Conservation (phyloP, 2,113 vertebrate genomes). For the Stigmatopora nigra region DNA sequence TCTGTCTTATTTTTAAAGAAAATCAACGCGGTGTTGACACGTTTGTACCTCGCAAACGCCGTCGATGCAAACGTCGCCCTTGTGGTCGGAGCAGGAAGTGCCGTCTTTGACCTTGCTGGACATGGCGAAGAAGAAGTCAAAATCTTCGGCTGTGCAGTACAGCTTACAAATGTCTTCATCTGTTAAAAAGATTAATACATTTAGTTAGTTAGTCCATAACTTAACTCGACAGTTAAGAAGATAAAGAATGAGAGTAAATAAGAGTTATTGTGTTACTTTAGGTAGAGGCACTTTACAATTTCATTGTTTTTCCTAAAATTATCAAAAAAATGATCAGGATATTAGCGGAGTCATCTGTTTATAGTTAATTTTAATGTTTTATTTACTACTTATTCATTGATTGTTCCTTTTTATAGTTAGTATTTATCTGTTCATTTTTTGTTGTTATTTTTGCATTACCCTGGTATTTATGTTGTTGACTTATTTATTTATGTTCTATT, state of each 20-base stretch:
- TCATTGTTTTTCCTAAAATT: too few species aligned
- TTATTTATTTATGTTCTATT: too few species aligned
- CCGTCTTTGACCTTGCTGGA: slow-evolving; percentile 95
- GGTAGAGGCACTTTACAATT: too few species aligned
- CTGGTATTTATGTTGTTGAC: too few species aligned
- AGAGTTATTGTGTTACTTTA: too few species aligned
- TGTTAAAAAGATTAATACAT: slow-evolving; percentile 43
- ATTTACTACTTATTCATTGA: too few species aligned
- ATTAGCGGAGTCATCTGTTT: too few species aligned
- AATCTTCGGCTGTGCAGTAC: slow-evolving; percentile 99
- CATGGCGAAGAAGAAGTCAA: slow-evolving; percentile 98
- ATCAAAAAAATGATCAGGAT: too few species aligned
- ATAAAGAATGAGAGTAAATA: background rate
- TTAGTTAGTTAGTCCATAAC: background rate
- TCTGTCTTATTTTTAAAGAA: background rate
- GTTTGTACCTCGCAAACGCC: slow-evolving; percentile 84
- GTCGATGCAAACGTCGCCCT: slow-evolving; percentile 85
- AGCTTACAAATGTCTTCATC: slow-evolving; percentile 93
- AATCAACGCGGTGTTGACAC: background rate
- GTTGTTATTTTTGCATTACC: too few species aligned
- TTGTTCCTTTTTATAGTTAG: too few species aligned
- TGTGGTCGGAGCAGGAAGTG: slow-evolving; percentile 80
- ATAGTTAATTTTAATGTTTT: too few species aligned
- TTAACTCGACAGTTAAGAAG: background rate
- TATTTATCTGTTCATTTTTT: too few species aligned